phyloP scores from a whole-genome alignment of 1,140 invertebrate genomes.

The Augochlora pura region DNA sequence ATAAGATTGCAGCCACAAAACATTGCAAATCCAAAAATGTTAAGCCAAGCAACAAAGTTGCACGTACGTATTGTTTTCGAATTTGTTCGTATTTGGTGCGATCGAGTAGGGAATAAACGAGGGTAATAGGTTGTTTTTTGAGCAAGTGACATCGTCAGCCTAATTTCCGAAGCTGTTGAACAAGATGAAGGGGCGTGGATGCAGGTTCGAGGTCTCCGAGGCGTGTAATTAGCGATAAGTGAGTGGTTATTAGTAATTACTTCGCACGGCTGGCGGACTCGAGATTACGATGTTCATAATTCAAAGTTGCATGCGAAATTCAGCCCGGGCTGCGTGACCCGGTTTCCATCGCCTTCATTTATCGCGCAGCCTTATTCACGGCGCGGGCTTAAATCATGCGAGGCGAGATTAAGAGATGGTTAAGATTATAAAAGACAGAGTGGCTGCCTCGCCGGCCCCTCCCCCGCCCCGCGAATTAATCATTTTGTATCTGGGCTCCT shows the following conservation, averaged over 20 bases:
- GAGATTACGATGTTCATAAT: constrained; percentile 31
- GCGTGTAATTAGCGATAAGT: constrained; percentile 27
- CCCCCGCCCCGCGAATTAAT: too few species aligned
- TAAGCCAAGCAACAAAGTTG: too few species aligned
- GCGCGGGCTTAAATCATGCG: background rate
- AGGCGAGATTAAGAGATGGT: background rate
- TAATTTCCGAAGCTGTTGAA: too few species aligned
- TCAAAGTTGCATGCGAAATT: constrained; percentile 22
- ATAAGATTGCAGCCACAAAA: too few species aligned
- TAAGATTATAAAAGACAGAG: background rate
- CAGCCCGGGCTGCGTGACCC: constrained; percentile 1
- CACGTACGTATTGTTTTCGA: too few species aligned
- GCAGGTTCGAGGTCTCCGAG: background rate
- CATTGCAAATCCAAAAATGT: too few species aligned
- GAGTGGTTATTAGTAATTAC: constrained; percentile 33
- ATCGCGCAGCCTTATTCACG: background rate
- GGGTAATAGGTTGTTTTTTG: too few species aligned
- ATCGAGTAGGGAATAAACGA: too few species aligned
- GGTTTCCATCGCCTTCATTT: constrained; percentile 8
- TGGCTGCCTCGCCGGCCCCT: background rate
- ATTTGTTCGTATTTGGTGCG: too few species aligned
- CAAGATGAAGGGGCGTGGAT: background rate
- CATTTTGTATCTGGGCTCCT: too few species aligned
- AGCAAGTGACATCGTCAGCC: too few species aligned
- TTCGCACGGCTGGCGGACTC: background rate